Percentiles rank a stretch among this genome's conserved stretches.
Conservation (phyloP, 2,888 invertebrate genomes). For the Aproaerema taeniolella region DNA sequence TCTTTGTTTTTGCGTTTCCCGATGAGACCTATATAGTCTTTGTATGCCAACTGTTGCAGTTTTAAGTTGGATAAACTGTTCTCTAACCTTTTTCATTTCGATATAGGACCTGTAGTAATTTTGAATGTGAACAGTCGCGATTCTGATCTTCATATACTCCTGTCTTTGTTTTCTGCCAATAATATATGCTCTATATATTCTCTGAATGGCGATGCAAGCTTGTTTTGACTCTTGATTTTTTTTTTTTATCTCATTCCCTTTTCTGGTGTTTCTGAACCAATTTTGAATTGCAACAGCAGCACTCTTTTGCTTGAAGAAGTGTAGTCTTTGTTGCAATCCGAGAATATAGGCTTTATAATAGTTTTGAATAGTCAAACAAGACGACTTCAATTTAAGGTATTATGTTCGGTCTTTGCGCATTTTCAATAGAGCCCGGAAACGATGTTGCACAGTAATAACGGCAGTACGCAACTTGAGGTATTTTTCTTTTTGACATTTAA, state of each 20-base stretch:
- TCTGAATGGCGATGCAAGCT: constrained; percentile 64
- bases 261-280: constrained; percentile 55
- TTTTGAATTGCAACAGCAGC: constrained; percentile 58
- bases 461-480: constrained; percentile 40
- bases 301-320: constrained; percentile 35
- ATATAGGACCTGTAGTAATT: constrained; percentile 47
- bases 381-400: constrained; percentile 36
- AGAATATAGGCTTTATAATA: constrained; percentile 46
- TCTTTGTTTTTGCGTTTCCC: constrained; percentile 37
- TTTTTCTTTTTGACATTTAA: constrained; percentile 31
- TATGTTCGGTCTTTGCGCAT: constrained; percentile 43
- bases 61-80: constrained; percentile 37
- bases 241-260: constrained; percentile 33
- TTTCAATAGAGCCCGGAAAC: constrained; percentile 48
- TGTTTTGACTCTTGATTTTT: constrained; percentile 38
- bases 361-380: constrained; percentile 53
- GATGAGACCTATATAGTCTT: constrained; percentile 39
- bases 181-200: constrained; percentile 46
- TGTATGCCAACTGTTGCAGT: constrained; percentile 39
- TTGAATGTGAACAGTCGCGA: constrained; percentile 50
- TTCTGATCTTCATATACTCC: constrained; percentile 46
- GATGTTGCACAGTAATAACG: constrained; percentile 51
- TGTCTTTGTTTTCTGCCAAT: constrained; percentile 42
- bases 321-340: constrained; percentile 36
- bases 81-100: constrained; percentile 40